Conservation (phyloP, 2,113 vertebrate species). For the Corythornis madagascariensis region DNA sequence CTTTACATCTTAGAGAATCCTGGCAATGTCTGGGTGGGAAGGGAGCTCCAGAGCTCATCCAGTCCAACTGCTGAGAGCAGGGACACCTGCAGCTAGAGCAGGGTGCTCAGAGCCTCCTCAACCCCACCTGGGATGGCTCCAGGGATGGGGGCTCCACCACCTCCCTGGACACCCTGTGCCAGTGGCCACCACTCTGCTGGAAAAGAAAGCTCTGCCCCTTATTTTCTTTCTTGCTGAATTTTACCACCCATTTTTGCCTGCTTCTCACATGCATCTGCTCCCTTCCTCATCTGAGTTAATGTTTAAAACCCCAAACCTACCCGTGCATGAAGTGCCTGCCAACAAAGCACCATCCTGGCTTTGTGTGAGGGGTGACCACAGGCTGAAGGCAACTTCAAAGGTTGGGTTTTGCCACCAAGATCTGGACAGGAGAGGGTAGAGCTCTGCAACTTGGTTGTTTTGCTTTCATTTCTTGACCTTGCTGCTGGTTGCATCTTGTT, state of each 20-base stretch:
- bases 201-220: not conserved
- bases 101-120: too few relatives aligned
- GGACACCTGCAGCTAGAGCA: too few relatives aligned
- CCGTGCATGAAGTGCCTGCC: not conserved
- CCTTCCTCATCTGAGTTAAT: not conserved
- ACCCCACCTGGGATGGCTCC: too few relatives aligned
- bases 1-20: not conserved
- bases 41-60: too few relatives aligned
- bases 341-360: not conserved
- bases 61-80: too few relatives aligned
- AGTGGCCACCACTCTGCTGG: too few relatives aligned
- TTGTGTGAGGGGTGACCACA: not conserved
- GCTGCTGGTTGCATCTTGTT: not conserved
- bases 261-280: not conserved
- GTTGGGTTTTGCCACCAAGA: not conserved
- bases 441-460: not conserved
- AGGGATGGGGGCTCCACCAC: too few relatives aligned
- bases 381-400: not conserved
- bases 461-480: not conserved
- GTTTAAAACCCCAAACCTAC: not conserved
- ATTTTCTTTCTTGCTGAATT: not conserved
- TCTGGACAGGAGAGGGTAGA: rapidly evolving
- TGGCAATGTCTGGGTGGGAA: too few relatives aligned
- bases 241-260: not conserved
- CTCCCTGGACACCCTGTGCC: too few relatives aligned